phyloP scores from a whole-genome alignment of 2,888 invertebrate species.

The Cephus pulcher region DNA sequence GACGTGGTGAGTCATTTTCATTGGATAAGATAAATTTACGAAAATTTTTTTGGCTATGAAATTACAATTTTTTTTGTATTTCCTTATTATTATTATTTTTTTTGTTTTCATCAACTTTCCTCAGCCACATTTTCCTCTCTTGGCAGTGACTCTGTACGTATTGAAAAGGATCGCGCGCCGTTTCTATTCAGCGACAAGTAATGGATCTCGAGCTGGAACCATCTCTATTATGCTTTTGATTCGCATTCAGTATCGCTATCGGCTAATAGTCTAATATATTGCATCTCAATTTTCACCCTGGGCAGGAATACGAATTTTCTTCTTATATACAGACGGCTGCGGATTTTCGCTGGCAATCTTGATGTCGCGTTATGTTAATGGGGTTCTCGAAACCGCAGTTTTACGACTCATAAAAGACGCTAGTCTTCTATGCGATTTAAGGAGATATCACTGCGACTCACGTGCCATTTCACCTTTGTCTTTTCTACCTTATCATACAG shows the following conservation, averaged over 20 bases:
- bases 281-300: neutral
- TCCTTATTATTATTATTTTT: neutral
- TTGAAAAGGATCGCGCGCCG: constrained; percentile 1
- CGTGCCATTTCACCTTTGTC: neutral
- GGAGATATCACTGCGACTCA: neutral
- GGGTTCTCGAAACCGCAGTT: neutral
- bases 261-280: neutral
- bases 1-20: constrained; percentile 84
- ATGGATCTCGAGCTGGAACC: neutral
- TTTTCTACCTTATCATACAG: neutral
- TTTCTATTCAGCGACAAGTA: constrained; percentile 18
- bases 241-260: neutral
- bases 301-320: neutral
- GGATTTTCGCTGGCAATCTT: neutral
- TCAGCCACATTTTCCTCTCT: neutral
- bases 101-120: neutral
- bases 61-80: constrained; percentile 4
- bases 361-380: neutral
- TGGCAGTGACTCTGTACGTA: neutral
- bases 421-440: neutral
- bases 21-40: constrained; percentile 20
- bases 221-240: neutral
- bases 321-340: neutral
- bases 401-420: neutral
- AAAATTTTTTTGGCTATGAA: neutral